Percentiles rank a stretch among this genome's conserved stretches.
Evolutionary conservation across 2,888 invertebrate genomes (phyloP).

Genomic region (Athalia rosae): DNA sequence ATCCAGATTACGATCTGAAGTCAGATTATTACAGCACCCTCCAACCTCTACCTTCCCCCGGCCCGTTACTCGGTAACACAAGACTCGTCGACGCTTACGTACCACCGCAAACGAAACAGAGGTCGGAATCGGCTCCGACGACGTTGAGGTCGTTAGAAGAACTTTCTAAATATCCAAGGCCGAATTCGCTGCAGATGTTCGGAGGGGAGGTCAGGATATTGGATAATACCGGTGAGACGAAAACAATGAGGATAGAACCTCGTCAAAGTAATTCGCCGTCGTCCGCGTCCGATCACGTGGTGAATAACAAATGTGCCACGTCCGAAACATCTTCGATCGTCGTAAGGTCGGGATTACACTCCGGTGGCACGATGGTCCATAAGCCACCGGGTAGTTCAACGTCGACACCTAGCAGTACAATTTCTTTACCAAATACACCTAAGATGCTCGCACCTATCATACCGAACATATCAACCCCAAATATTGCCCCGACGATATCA

Average conservation of each 20-base stretch:
- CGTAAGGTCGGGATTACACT: constrained; percentile 87
- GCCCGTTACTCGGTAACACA: constrained; percentile 88
- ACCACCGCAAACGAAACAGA: constrained; percentile 73
- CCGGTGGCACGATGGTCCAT: constrained; percentile 87
- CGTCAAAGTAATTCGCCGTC: constrained; percentile 74
- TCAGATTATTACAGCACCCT: constrained; percentile 64
- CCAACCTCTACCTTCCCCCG: constrained; percentile 85
- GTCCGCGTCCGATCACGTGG: constrained; percentile 57
- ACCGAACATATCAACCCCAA: constrained; percentile 76
- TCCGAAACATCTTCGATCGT: constrained; percentile 82
- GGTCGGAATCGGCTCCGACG: constrained; percentile 74
- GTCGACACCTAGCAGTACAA: constrained; percentile 60
- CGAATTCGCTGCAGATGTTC: constrained; percentile 81
- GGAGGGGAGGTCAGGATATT: constrained; percentile 87
- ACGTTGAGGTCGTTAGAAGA: constrained; percentile 77
- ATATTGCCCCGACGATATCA: constrained; percentile 73
- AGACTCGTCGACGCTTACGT: constrained; percentile 83
- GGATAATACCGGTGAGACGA: constrained; percentile 81
- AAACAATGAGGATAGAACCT: constrained; percentile 82
- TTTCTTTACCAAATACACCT: constrained; percentile 74
- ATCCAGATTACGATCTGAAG: constrained; percentile 58
- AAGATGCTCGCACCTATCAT: constrained; percentile 77
- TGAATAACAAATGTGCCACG: constrained; percentile 58
- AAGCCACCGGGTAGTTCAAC: constrained; percentile 73
- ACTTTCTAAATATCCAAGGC: constrained; percentile 76